Conservation (phyloP, 1,140 invertebrate species). For the Arion vulgaris region DNA sequence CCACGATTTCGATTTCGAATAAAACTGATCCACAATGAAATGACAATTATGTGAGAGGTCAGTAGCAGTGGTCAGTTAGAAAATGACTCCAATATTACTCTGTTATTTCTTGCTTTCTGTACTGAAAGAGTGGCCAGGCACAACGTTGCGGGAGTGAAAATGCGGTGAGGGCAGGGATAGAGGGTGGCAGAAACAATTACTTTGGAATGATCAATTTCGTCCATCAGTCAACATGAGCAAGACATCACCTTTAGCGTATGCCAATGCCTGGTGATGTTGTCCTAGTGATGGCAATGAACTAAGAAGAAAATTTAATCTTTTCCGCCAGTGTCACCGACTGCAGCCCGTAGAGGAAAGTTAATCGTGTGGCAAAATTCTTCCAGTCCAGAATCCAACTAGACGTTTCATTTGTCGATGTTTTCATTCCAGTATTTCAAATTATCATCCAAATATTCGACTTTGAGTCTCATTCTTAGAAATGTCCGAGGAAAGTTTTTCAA, state of each 20-base stretch:
- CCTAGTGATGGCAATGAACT: neutral
- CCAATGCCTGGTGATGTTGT: neutral
- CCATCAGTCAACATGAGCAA: neutral
- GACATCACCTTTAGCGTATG: neutral
- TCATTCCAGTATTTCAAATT: neutral
- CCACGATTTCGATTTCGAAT: no score
- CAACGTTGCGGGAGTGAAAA: no score
- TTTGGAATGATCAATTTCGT: neutral
- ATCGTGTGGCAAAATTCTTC: neutral
- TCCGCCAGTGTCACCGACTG: neutral
- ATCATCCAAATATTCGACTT: slow-evolving; percentile 1
- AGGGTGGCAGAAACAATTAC: neutral
- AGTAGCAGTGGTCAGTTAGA: no score
- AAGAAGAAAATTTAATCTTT: neutral
- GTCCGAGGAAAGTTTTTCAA: neutral
- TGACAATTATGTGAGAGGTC: no score
- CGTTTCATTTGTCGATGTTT: slow-evolving; percentile 4
- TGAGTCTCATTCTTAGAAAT: neutral
- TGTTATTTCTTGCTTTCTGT: no score
- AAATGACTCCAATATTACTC: no score
- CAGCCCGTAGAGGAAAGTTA: neutral
- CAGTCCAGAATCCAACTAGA: neutral
- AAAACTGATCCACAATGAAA: no score
- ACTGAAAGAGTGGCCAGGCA: no score
- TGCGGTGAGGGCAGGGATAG: no score